Conservation (phyloP, 2,888 invertebrate species). For the Arenicola marina region DNA sequence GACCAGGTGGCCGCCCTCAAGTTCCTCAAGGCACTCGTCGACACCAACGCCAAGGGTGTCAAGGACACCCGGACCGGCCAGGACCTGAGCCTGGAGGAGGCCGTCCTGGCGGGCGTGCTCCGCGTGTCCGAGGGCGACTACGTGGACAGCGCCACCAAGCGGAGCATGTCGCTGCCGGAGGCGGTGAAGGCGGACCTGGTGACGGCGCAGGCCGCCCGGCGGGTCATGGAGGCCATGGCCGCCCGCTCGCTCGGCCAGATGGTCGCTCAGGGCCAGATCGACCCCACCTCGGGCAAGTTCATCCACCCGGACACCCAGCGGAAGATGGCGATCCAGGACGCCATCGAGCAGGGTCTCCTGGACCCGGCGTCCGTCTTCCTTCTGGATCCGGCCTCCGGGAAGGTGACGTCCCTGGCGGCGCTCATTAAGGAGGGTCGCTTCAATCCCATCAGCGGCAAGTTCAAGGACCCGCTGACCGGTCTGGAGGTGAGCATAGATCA, state of each 20-base stretch:
- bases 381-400: conserved; percentile 49
- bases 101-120: conserved; percentile 74
- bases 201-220: conserved; percentile 27
- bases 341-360: conserved; percentile 69
- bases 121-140: conserved; percentile 18
- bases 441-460: conserved; percentile 68
- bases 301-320: conserved; percentile 56
- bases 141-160: conserved; percentile 14
- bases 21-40: conserved; percentile 18
- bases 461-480: conserved; percentile 70
- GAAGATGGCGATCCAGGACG: conserved; percentile 72
- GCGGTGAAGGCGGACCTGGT: conserved; percentile 38
- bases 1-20: conserved; percentile 43
- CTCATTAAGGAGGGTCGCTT: conserved; percentile 63
- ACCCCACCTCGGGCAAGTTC: conserved; percentile 62
- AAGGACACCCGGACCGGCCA: conserved; percentile 69
- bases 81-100: conserved; percentile 87
- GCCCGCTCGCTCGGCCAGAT: conserved; percentile 57
- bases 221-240: conserved; percentile 51
- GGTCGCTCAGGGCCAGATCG: conserved; percentile 55
- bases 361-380: conserved; percentile 50
- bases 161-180: conserved; percentile 39
- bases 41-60: conserved; percentile 31
- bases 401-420: conserved; percentile 46
- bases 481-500: conserved; percentile 68